Conservation (phyloP, 2,113 vertebrate genomes). For the Poecilia latipinna region DNA sequence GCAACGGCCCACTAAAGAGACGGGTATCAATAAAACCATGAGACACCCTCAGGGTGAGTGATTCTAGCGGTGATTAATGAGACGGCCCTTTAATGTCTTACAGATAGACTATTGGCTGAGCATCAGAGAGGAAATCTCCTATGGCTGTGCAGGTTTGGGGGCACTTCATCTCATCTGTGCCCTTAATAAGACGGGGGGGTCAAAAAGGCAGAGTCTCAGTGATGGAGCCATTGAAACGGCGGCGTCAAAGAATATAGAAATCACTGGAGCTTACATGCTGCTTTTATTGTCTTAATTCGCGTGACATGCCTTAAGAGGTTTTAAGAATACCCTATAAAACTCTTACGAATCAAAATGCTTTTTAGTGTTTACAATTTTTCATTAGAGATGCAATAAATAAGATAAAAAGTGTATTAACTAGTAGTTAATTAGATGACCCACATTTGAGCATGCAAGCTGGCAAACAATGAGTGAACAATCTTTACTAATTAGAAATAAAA, state of each 20-base stretch:
- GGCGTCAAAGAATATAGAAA: neutral
- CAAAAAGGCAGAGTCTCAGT: conserved; percentile 14
- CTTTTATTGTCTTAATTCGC: conserved; percentile 20
- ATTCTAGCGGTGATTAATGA: conserved; percentile 57
- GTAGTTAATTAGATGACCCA: neutral
- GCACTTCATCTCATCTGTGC: conserved; percentile 20
- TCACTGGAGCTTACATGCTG: neutral
- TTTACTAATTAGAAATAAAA: neutral
- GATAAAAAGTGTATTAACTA: no score
- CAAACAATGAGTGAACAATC: neutral
- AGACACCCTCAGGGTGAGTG: conserved; percentile 38
- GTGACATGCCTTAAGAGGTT: neutral
- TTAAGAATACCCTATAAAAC: neutral
- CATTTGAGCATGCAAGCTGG: neutral
- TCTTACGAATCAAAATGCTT: neutral
- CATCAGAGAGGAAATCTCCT: conserved; percentile 24
- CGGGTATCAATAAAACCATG: conserved; percentile 57
- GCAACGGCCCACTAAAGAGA: conserved; percentile 40
- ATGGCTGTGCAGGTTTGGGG: conserved; percentile 28
- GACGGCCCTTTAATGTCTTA: conserved; percentile 36
- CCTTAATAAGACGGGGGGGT: conserved; percentile 16
- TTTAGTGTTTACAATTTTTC: neutral
- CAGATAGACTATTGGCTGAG: conserved; percentile 48
- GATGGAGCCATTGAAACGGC: conserved; percentile 11
- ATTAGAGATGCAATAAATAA: neutral